A percentile compares a stretch with the other conserved stretches of the same genome.
Evolutionary conservation across 2,113 vertebrate genomes (phyloP).

Genomic region (Apaloderma vittatum): DNA sequence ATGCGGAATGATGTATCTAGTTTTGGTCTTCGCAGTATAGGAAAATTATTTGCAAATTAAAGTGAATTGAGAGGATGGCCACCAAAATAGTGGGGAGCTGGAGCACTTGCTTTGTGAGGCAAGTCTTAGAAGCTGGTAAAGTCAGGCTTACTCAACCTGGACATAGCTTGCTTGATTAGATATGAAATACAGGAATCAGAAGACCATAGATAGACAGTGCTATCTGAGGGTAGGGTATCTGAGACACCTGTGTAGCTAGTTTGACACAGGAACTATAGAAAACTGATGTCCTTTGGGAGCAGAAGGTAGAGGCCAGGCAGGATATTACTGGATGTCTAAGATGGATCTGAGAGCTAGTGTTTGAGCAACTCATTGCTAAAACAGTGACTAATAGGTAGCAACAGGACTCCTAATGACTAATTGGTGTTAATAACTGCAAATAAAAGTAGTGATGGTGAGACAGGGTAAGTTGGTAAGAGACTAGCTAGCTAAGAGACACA

Average conservation of each 20-base stretch:
- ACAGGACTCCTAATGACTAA: not conserved
- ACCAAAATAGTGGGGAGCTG: not conserved
- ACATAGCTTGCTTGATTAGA: not conserved
- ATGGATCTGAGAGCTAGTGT: not conserved
- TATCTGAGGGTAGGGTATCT: not conserved
- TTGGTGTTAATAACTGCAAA: not conserved
- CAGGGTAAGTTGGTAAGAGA: not conserved
- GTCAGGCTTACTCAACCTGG: not conserved
- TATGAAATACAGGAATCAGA: not conserved
- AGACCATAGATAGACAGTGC: accelerated
- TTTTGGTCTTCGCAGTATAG: not conserved
- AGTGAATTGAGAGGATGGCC: not conserved
- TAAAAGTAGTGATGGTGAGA: not conserved
- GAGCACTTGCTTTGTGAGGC: not conserved
- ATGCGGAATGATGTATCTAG: not conserved
- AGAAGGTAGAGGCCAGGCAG: not conserved
- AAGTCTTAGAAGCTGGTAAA: not conserved
- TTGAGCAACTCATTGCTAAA: not conserved
- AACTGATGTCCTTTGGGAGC: not conserved
- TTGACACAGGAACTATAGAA: not conserved
- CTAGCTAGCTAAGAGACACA: not conserved
- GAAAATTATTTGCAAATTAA: not conserved
- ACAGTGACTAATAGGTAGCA: not conserved
- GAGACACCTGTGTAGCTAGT: not conserved
- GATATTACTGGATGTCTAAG: not conserved